These are phyloP conservation scores for Cephalotes varians DNA, from an alignment of 2,888 invertebrate species.

Conservation along the genomic window DNA sequence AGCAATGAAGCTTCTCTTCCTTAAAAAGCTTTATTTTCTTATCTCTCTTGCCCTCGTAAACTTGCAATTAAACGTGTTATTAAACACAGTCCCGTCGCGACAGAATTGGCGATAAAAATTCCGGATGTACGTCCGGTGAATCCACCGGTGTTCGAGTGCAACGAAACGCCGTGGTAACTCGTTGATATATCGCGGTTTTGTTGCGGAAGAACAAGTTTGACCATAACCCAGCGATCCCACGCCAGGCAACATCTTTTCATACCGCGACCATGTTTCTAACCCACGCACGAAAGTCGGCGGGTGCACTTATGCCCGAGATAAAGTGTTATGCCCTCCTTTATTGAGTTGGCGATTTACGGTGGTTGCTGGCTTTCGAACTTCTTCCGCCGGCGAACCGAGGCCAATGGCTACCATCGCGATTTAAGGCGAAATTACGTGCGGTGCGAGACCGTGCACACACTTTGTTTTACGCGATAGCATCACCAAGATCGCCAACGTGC, in stretches of 20 bases:
- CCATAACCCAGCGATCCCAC: constrained; percentile 44
- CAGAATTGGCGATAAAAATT: constrained; percentile 30
- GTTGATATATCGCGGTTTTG: constrained; percentile 51
- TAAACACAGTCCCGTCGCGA: neutral
- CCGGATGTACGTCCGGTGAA: neutral
- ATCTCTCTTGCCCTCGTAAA: constrained; percentile 13
- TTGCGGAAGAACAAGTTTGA: constrained; percentile 50
- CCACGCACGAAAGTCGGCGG: constrained; percentile 59
- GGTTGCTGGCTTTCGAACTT: constrained; percentile 61
- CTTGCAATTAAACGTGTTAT: constrained; percentile 39
- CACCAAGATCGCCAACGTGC: neutral
- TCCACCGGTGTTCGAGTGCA: constrained; percentile 23
- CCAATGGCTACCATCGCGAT: constrained; percentile 33
- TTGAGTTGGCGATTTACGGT: constrained; percentile 74
- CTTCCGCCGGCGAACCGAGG: neutral
- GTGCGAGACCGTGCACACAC: neutral
- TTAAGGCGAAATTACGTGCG: constrained; percentile 57
- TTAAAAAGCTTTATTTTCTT: constrained; percentile 2
- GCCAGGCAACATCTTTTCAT: constrained; percentile 44
- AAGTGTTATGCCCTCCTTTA: constrained; percentile 75
- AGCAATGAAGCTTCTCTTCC: neutral
- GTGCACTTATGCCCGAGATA: constrained; percentile 74
- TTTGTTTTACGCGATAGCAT: constrained; percentile 6
- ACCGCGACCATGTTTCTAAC: constrained; percentile 43
- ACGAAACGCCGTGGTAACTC: constrained; percentile 25